These are phyloP conservation scores for Pangasius sanitwongsei DNA, from an alignment of 2,797 vertebrate species.

Conservation along the genomic window DNA sequence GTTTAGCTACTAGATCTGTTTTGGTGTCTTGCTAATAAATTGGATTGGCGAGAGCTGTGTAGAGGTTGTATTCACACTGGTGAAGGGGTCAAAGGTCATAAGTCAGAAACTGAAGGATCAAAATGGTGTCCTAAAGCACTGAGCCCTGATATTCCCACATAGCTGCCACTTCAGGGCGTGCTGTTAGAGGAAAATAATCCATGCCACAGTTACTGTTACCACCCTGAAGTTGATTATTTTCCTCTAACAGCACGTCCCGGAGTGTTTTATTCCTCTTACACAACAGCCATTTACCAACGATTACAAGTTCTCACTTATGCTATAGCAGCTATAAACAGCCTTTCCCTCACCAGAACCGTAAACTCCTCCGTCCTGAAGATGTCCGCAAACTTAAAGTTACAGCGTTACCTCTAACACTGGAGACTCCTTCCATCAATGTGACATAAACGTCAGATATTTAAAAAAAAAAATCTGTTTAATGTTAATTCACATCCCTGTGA, in stretches of 20 bases:
- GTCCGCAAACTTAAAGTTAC: too few species aligned
- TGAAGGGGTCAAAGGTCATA: background rate
- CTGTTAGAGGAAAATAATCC: too few species aligned
- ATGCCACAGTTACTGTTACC: too few species aligned
- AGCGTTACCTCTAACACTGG: background rate
- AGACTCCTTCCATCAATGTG: background rate
- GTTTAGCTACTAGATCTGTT: background rate
- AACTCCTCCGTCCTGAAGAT: too few species aligned
- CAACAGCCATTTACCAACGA: background rate
- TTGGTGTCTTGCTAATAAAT: background rate
- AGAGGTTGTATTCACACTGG: background rate
- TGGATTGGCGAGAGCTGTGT: background rate
- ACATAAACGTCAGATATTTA: too few species aligned
- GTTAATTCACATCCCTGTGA: background rate
- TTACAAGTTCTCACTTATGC: too few species aligned
- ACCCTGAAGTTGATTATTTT: slow-evolving; percentile 3
- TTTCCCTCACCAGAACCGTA: too few species aligned
- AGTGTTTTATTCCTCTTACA: background rate
- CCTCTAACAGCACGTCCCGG: background rate
- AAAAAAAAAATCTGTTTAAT: too few species aligned
- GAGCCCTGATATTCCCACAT: background rate
- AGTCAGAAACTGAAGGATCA: background rate
- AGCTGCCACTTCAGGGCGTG: background rate
- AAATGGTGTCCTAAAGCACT: background rate
- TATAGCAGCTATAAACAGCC: too few species aligned